Percentiles rank a stretch among this genome's conserved stretches.
Conservation (phyloP, 2,113 vertebrate genomes). For the Atlantisia rogersi region DNA sequence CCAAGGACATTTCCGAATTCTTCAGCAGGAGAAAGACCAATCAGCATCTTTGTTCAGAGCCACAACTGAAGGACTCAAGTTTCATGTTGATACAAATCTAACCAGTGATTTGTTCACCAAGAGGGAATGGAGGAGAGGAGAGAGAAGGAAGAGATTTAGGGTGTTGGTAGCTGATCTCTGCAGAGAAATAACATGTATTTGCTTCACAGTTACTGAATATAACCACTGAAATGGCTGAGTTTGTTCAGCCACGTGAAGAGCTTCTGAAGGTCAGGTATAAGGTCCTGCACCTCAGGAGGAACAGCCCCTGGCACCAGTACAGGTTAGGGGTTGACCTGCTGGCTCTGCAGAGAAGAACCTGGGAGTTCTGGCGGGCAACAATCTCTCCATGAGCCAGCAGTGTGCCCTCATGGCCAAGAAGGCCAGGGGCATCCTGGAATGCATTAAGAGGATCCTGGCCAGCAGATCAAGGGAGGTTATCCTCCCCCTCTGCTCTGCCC, state of each 20-base stretch:
- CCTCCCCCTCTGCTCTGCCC: too few relatives aligned
- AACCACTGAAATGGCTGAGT: neutral
- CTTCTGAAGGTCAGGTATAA: neutral
- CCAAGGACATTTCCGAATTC: neutral
- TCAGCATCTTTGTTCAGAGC: slow-evolving; percentile 46
- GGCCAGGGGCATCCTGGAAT: too few relatives aligned
- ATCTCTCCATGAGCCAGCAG: too few relatives aligned
- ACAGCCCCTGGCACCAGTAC: too few relatives aligned
- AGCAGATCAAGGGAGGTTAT: too few relatives aligned
- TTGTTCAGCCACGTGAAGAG: neutral
- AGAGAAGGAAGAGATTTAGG: neutral
- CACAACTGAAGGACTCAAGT: neutral
- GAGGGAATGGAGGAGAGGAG: neutral
- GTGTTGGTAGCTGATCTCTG: neutral
- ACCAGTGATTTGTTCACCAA: neutral
- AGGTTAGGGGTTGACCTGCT: too few relatives aligned
- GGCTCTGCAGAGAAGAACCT: too few relatives aligned
- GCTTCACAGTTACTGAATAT: neutral
- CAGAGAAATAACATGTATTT: neutral
- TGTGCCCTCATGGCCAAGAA: too few relatives aligned
- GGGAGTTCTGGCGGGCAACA: too few relatives aligned
- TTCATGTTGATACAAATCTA: neutral
- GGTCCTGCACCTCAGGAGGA: too few relatives aligned
- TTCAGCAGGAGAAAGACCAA: neutral
- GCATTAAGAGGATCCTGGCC: too few relatives aligned